Percentiles rank a stretch among this genome's conserved stretches.
These are phyloP conservation scores for Germaria angustata DNA, from an alignment of 2,888 invertebrate species.

Conservation along the genomic window DNA sequence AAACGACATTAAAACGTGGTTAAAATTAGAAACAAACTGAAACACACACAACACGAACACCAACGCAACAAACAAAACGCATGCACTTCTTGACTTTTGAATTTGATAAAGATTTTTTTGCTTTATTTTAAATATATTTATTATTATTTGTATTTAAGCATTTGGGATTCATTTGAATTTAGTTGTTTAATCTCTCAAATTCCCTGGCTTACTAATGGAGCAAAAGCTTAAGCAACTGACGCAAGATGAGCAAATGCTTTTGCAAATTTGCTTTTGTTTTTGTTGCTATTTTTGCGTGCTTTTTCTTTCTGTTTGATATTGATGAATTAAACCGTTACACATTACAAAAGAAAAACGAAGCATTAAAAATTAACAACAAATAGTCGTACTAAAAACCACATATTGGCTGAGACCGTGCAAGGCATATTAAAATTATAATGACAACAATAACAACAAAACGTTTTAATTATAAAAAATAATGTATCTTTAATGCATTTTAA, in stretches of 20 bases:
- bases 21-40: background rate
- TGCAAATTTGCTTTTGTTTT: background rate
- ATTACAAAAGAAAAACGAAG: conserved; percentile 32
- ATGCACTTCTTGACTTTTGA: background rate
- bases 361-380: conserved; percentile 14
- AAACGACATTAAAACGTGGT: conserved; percentile 28
- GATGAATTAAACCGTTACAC: conserved; percentile 56
- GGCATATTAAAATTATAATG: conserved; percentile 14
- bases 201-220: conserved; percentile 42
- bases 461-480: background rate
- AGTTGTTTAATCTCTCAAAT: conserved; percentile 58
- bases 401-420: background rate
- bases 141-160: background rate
- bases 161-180: conserved; percentile 1
- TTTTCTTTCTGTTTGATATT: conserved; percentile 8
- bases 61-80: background rate
- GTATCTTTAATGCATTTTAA: conserved; percentile 24
- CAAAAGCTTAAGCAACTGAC: conserved; percentile 34
- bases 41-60: background rate
- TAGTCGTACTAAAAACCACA: conserved; percentile 12
- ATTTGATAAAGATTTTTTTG: conserved; percentile 3
- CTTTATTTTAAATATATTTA: background rate
- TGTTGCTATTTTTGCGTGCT: background rate
- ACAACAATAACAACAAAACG: conserved; percentile 7
- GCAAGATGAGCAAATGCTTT: conserved; percentile 33